Percentiles rank a stretch among this genome's conserved stretches.
Evolutionary conservation across 1,140 invertebrate species (phyloP).

Genomic region (Thaumatotibia leucotreta): DNA sequence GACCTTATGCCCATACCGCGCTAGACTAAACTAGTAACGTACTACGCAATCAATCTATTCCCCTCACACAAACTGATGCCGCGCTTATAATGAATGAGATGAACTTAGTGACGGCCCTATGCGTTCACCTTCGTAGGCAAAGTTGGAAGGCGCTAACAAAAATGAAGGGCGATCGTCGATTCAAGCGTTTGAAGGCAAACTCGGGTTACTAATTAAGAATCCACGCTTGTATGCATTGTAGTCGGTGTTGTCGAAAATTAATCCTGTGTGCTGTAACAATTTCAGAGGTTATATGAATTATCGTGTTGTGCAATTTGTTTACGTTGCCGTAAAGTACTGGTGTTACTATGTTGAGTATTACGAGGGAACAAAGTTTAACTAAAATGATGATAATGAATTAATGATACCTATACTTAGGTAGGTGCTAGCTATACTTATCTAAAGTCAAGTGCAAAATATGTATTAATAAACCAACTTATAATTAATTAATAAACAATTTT

Average conservation of each 20-base stretch:
- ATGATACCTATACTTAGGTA: too few relatives aligned
- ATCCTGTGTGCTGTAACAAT: not conserved
- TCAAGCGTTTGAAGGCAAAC: constrained; percentile 66
- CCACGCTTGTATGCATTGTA: constrained; percentile 22
- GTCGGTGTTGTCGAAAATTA: not conserved
- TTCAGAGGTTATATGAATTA: not conserved
- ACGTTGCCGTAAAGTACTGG: not conserved
- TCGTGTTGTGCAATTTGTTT: not conserved
- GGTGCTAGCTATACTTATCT: too few relatives aligned
- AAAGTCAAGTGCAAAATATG: too few relatives aligned
- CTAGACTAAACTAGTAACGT: constrained; percentile 60
- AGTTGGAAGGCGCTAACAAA: constrained; percentile 70
- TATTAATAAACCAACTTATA: too few relatives aligned
- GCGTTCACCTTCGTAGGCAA: constrained; percentile 68
- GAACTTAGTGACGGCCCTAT: constrained; percentile 38
- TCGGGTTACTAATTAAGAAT: constrained; percentile 56
- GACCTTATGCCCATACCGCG: constrained; percentile 63
- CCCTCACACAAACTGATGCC: constrained; percentile 42
- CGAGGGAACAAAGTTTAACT: too few relatives aligned
- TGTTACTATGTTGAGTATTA: not conserved
- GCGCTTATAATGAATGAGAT: constrained; percentile 42
- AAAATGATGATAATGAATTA: too few relatives aligned
- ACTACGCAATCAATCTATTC: constrained; percentile 39
- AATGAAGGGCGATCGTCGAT: constrained; percentile 68
- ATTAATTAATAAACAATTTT: too few relatives aligned